Evolutionary conservation across 2,113 vertebrate species (phyloP), one percentile per base, ranked within the genome.

Genomic region (Rhabdornis inornatus): DNA sequence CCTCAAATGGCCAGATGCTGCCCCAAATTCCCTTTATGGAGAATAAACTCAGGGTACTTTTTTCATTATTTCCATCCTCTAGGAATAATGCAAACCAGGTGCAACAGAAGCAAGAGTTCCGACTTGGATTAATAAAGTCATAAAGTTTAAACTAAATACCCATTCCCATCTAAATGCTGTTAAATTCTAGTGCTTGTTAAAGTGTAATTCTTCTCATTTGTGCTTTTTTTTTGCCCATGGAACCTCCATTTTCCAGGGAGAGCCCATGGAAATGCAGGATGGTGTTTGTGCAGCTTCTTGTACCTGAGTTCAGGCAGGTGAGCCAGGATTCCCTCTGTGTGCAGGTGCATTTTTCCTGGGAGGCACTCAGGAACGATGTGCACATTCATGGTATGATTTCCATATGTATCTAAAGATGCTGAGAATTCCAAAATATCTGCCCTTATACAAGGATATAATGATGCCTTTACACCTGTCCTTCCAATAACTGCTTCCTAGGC

Each of bases 241-340:
- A 74, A 27, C 7, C 10, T 53, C 37, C 15, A 16, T 31, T 83
- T 82, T 18, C 9, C 33, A 77, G 3, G 3, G 68, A 28, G 8
- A 60, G 17, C 2, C 3, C 37, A 19, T 5, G 39, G 84, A 75
- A 89, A 31, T 12, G 15, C 19, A 44, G 56, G 42, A 17, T 35
- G 44, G 35, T 6, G 31, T 3, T 31, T 0, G 0, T 5, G 20
- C n/a, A 63, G 42, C 22, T 55, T 27, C 3, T 7, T 7, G 53
- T 10, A 1, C 40, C 28, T 8, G 68, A 42, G 33, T 28, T 12
- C 22, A 56, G 35, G 0, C 57, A 47, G 42, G 28, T 49, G 45
- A 11, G 66, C 6, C 3, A 35, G 60, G 11, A 21, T 13, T 42
- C 35, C 11, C 56, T 47, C 40, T 31, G 70, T 10, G 55, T 42